Base-by-base conservation (phyloP, 2,888 invertebrate genomes). In the Adela reaumurella region DNA sequence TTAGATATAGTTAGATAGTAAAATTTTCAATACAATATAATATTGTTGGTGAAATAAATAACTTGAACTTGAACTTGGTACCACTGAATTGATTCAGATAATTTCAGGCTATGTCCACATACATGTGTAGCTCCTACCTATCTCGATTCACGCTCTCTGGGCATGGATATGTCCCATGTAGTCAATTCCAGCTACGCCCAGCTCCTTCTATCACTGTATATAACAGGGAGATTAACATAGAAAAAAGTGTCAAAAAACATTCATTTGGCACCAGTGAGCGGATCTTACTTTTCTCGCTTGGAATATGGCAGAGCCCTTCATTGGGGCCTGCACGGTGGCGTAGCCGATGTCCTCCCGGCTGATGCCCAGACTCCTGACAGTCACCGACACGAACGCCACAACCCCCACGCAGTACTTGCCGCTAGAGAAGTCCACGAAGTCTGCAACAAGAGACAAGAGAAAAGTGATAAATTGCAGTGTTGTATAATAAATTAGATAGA, bases 291-390 rank as follows among this genome's bases (percentile, higher is more conserved):
- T 80, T 56, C 80, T 67, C 3, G 78, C 72, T 53, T 69, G 71
- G 51, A 73, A 70, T 50, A 79, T 74, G 10, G 80, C 77, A 0
- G 69, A 62, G 4, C 79, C 79, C 51, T 80, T 80, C 46, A 58
- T 62, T 14, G 58, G 55, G 2, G 70, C 70, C 0, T 62, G 51
- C 1, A 68, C 60, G 8, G 77, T 77, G 19, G 76, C 77, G 55
- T 80, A 80, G 2, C 80, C 80, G 6, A 78, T 65, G 56, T 80
- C 78, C 56, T 78, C 78, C 2, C 79, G 58, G 46, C 70, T 71
- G n/a, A 79, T 71, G 48, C 74, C 74, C 1, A 77, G 58, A 24
- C 60, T 69, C 58, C 76, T 77, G 43, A 79, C 68, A 1, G 64
- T 62, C 11, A 80, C 59, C 0, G 70, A 69, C 6, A 80, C 77